Conservation (phyloP, 2,797 vertebrate genomes). For the Pangasius sanitwongsei region DNA sequence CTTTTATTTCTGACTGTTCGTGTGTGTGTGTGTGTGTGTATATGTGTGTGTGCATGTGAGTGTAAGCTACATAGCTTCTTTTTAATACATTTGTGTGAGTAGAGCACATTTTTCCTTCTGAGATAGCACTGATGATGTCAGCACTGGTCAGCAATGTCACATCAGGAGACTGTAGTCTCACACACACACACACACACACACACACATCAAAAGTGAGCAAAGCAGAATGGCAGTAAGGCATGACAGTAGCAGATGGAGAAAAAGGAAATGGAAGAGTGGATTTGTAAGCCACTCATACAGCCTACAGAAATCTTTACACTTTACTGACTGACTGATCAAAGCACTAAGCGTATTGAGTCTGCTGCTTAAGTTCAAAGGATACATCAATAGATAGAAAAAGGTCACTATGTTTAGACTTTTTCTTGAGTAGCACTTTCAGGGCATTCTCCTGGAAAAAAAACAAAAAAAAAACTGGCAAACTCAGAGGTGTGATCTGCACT, state of each 20-base stretch:
- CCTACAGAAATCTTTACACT: not conserved
- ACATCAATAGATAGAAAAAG: constrained; percentile 3
- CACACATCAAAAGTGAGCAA: constrained; percentile 36
- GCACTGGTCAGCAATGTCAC: constrained; percentile 57
- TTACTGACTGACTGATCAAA: constrained; percentile 8
- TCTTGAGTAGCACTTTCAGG: not conserved
- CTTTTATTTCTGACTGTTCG: not conserved
- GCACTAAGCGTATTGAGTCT: not conserved
- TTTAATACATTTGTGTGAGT: constrained; percentile 50
- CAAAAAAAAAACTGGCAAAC: not conserved
- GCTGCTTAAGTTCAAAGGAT: not conserved
- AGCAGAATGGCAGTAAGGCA: constrained; percentile 33
- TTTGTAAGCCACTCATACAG: not conserved
- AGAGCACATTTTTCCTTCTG: constrained; percentile 51
- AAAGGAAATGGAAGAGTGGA: not conserved
- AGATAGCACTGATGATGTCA: constrained; percentile 56
- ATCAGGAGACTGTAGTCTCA: constrained; percentile 42
- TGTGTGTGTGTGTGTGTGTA: constrained; percentile 18
- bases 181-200: constrained; percentile 38
- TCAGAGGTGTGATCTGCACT: not conserved
- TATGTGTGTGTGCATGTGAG: not conserved
- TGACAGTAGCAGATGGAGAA: constrained; percentile 18
- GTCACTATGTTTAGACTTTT: not conserved
- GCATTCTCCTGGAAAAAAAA: not conserved
- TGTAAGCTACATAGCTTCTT: constrained; percentile 30